Conservation (phyloP, 2,888 invertebrate genomes). For the Ophion slaviceki region DNA sequence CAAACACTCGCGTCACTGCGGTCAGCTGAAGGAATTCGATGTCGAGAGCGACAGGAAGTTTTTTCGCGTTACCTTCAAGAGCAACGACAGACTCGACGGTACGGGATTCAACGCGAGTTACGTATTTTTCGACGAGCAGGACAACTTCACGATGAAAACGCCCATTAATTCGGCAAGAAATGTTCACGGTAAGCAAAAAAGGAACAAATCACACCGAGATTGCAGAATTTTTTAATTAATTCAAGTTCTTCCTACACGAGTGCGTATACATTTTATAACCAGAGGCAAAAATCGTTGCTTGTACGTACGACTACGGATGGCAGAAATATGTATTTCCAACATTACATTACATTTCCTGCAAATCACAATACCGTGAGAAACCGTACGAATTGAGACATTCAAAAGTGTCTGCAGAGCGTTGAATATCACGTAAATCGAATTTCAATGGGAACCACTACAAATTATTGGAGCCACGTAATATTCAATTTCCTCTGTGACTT, state of each 20-base stretch:
- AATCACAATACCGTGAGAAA: not conserved
- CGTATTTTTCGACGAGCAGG: constrained; percentile 91
- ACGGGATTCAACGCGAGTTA: constrained; percentile 97
- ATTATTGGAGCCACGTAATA: not conserved
- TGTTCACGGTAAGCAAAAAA: constrained; percentile 66
- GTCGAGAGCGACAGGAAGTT: constrained; percentile 95
- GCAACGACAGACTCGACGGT: constrained; percentile 96
- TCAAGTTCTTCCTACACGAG: not conserved
- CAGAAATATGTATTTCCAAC: not conserved
- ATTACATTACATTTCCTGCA: not conserved
- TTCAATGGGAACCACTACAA: not conserved
- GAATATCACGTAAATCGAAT: constrained; percentile 6
- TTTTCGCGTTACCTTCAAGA: constrained; percentile 97
- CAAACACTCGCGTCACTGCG: constrained; percentile 95
- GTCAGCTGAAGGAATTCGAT: constrained; percentile 91
- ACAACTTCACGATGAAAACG: constrained; percentile 85
- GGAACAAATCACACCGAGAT: not conserved
- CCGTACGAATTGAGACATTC: not conserved
- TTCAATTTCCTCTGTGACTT: not conserved
- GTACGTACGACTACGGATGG: not conserved
- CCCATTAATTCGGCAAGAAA: constrained; percentile 74
- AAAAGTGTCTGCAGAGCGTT: not conserved
- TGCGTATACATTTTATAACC: not conserved
- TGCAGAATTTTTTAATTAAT: not conserved
- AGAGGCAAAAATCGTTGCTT: not conserved